Conservation (phyloP, 2,888 invertebrate genomes). For the Seladonia tumulorum region DNA sequence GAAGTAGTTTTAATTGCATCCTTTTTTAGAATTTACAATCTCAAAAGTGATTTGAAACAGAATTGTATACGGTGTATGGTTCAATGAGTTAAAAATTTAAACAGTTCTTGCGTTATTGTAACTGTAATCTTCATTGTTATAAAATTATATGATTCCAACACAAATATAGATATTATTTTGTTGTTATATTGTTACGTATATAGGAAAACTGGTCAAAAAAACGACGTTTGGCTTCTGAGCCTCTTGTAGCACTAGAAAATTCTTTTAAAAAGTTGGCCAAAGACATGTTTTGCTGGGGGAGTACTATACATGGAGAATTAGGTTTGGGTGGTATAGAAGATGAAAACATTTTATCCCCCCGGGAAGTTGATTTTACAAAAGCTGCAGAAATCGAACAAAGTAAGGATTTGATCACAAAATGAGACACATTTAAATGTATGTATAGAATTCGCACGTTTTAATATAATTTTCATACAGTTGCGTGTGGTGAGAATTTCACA, state of each 20-base stretch:
- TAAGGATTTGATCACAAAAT: constrained; percentile 69
- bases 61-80: not conserved
- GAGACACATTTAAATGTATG: not conserved
- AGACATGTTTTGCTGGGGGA: constrained; percentile 91
- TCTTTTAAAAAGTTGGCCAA: constrained; percentile 38
- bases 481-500: constrained; percentile 94
- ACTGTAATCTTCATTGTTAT: not conserved
- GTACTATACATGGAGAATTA: constrained; percentile 90
- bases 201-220: constrained; percentile 77
- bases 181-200: constrained; percentile 24
- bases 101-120: not conserved
- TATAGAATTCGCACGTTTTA: not conserved
- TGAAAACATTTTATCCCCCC: constrained; percentile 86
- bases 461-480: constrained; percentile 85
- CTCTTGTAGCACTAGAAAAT: constrained; percentile 46
- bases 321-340: constrained; percentile 92
- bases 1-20: not conserved
- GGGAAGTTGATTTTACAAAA: constrained; percentile 83
- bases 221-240: constrained; percentile 70
- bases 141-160: not conserved
- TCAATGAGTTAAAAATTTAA: not conserved
- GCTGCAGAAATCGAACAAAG: constrained; percentile 82
- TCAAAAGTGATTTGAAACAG: not conserved
- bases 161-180: not conserved
- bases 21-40: not conserved